A percentile compares a stretch with the other conserved stretches of the same genome.
Evolutionary conservation across 2,797 vertebrate species (phyloP).

Genomic region (Chrysocyon brachyurus): DNA sequence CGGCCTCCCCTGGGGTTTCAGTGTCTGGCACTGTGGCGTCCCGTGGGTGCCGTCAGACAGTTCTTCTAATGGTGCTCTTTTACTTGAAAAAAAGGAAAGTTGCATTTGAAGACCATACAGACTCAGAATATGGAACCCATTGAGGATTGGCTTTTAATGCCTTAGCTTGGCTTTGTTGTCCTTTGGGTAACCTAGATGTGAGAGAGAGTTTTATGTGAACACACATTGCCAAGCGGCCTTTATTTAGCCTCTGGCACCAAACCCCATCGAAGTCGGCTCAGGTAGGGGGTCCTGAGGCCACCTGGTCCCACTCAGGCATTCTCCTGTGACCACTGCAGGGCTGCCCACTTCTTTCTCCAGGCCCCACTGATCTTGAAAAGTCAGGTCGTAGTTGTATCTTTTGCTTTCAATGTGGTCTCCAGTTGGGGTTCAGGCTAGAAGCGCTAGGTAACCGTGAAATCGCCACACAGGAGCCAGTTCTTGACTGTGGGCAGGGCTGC

Average conservation of each 20-base stretch:
- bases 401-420: not conserved
- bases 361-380: not conserved
- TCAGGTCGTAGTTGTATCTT: not conserved
- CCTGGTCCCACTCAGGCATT: rapidly evolving
- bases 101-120: not conserved
- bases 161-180: rapidly evolving
- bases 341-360: not conserved
- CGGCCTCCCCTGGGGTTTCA: not conserved
- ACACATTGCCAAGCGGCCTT: too few species aligned
- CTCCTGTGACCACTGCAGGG: not conserved
- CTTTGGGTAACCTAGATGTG: not conserved
- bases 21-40: not conserved
- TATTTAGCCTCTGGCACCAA: not conserved
- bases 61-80: not conserved
- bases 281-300: not conserved
- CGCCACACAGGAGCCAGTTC: rapidly evolving
- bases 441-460: rapidly evolving
- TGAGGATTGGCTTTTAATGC: not conserved
- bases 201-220: rapidly evolving
- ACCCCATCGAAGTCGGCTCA: not conserved
- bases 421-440: not conserved
- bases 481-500: too few species aligned
- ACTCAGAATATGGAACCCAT: not conserved
- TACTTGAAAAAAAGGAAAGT: not conserved
- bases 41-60: not conserved